Base-by-base conservation (phyloP, 1,140 invertebrate genomes). In the Dinothrombium tinctorium region DNA sequence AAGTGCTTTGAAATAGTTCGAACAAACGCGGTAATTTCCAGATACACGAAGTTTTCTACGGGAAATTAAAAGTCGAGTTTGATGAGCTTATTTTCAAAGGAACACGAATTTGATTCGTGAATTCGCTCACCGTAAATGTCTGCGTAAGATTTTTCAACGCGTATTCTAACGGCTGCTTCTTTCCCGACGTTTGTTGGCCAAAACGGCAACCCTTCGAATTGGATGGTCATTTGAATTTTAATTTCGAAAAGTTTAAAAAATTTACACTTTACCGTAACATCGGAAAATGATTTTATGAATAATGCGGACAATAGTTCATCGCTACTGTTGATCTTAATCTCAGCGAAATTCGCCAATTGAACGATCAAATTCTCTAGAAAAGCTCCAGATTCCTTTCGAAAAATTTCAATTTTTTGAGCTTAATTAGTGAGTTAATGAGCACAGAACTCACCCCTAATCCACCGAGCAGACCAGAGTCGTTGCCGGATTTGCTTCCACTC, bases 261-360 rank as follows among this genome's bases (percentile, higher is more conserved):
- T 19, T 15, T 20, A 12, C 19, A 40, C 37, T 17, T 44, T 35
- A 41, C 44, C 24, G 45, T 46, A n/a, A 36, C 21, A 33, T 46
- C 45, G 17, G 45, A 37, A 23, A 46, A 46, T 28, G 42, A 35
- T 32, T 43, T 43, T 11, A 46, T 22, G 22, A 46, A 46, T 15
- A 46, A 31, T 2, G 41, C 35, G 9, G 45, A 41, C 17, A 46
- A 32, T 1, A 46, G 37, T 19, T 46, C 41, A 6, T 21, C 11
- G 15, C 36, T 46, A 8, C 24, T 37, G 2, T 45, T 37, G 2
- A 46, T 33, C 15, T 43, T 43, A 20, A 46, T 39, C 3, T 37
- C 41, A 22, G 28, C 19, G 8, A 46, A 31, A 17, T 42, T 43
- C 20, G 45, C 45, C 2, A 43, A 23, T 24, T 46, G 45, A 20